phyloP scores from a whole-genome alignment of 1,140 invertebrate species.

The Zaprionus africanus region DNA sequence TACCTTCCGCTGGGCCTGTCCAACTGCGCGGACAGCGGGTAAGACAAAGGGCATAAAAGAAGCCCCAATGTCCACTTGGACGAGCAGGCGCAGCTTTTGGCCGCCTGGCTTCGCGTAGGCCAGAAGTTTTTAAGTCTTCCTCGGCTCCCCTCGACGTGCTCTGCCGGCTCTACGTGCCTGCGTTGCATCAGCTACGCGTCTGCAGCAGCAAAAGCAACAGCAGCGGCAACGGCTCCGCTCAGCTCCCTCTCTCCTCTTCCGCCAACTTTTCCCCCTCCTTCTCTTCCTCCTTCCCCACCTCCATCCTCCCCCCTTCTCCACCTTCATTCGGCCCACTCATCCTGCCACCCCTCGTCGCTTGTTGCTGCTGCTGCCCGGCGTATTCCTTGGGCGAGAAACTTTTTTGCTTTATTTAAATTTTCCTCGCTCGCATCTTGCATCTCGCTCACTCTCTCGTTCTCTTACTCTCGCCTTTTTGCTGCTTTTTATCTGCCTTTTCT shows the following conservation, averaged over 20 bases:
- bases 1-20: slow-evolving; percentile 31
- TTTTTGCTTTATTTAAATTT: slow-evolving; percentile 62
- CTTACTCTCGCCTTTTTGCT: slow-evolving; percentile 16
- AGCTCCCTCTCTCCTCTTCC: not conserved
- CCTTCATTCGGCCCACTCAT: not conserved
- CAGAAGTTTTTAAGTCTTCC: slow-evolving; percentile 3
- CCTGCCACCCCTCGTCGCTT: slow-evolving; percentile 49
- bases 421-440: slow-evolving; percentile 29
- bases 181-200: slow-evolving; percentile 57
- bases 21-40: not conserved
- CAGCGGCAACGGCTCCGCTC: slow-evolving; percentile 22
- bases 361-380: slow-evolving; percentile 61
- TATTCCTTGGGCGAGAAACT: slow-evolving; percentile 62
- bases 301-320: not conserved
- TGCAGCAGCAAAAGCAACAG: too few relatives aligned
- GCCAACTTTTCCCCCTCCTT: not conserved
- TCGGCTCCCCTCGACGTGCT: slow-evolving; percentile 3
- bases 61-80: slow-evolving; percentile 34
- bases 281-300: too few relatives aligned
- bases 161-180: slow-evolving; percentile 55
- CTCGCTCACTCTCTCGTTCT: slow-evolving; percentile 23
- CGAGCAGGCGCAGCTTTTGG: not conserved
- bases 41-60: slow-evolving; percentile 45
- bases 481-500: slow-evolving; percentile 24
- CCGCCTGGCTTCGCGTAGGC: slow-evolving; percentile 29